Conservation (phyloP, 2,888 invertebrate genomes). For the Allacma fusca region DNA sequence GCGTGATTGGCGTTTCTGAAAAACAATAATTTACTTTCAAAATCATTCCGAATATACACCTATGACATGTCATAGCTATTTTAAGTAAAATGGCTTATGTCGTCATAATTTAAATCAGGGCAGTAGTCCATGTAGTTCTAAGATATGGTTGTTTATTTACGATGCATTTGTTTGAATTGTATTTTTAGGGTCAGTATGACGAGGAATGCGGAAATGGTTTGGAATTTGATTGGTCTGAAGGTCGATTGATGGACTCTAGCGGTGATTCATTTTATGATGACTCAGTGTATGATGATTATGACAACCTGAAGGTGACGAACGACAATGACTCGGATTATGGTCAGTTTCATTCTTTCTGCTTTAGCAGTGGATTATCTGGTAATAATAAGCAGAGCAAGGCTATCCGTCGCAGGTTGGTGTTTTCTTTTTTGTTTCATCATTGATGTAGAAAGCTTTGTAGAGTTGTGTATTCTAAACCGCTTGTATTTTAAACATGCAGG, state of each 20-base stretch:
- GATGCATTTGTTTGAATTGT: background rate
- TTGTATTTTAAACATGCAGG: conserved; percentile 39
- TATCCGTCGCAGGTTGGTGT: conserved; percentile 51
- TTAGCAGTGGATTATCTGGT: conserved; percentile 46
- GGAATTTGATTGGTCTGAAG: conserved; percentile 37
- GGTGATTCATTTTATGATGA: conserved; percentile 38
- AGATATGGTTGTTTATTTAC: background rate
- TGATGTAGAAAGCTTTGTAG: too few relatives aligned
- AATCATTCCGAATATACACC: too few relatives aligned
- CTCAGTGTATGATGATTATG: conserved; percentile 35
- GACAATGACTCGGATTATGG: conserved; percentile 59
- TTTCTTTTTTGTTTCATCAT: conserved; percentile 1
- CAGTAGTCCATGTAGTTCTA: background rate
- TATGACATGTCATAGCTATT: too few relatives aligned
- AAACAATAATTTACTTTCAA: too few relatives aligned
- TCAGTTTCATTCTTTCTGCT: conserved; percentile 54
- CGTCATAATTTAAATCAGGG: too few relatives aligned
- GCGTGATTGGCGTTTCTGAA: too few relatives aligned
- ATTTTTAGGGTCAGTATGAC: conserved; percentile 32
- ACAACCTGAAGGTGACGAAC: conserved; percentile 30
- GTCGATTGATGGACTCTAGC: conserved; percentile 33
- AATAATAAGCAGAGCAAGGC: conserved; percentile 57
- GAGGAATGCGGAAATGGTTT: conserved; percentile 28
- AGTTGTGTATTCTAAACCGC: too few relatives aligned
- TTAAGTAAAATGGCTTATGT: too few relatives aligned